A percentile compares a stretch with the other conserved stretches of the same genome.
These are phyloP conservation scores for Blastobasis adustella DNA, from an alignment of 2,888 invertebrate species.

Conservation along the genomic window DNA sequence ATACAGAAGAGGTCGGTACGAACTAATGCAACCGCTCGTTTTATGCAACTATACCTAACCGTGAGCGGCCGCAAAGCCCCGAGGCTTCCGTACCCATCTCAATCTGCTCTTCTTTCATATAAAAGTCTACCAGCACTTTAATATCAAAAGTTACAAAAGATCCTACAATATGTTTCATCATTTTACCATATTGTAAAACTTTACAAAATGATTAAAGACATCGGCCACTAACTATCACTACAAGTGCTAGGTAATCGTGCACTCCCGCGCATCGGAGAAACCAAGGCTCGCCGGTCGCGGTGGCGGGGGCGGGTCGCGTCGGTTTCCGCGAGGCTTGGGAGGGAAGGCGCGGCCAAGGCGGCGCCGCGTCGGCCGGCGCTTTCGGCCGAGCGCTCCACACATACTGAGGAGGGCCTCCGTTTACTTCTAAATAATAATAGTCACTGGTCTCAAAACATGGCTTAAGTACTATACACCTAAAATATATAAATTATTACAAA, in stretches of 20 bases:
- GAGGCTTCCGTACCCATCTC: slow-evolving; percentile 63
- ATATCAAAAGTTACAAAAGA: slow-evolving; percentile 73
- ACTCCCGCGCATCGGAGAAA: slow-evolving; percentile 59
- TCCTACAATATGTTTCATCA: slow-evolving; percentile 55
- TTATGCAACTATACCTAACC: slow-evolving; percentile 31
- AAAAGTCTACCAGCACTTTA: slow-evolving; percentile 66
- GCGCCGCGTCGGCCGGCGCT: slow-evolving; percentile 49
- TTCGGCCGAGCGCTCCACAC: slow-evolving; percentile 29
- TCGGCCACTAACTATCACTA: slow-evolving; percentile 48
- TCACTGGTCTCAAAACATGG: slow-evolving; percentile 75
- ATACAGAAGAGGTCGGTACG: slow-evolving; percentile 61
- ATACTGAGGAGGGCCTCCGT: slow-evolving; percentile 36
- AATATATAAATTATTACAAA: slow-evolving; percentile 76
- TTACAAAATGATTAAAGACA: slow-evolving; percentile 57
- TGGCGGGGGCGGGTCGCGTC: no score
- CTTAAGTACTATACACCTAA: slow-evolving; percentile 76
- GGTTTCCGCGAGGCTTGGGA: no score
- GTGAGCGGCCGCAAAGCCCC: slow-evolving; percentile 50
- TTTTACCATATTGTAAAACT: slow-evolving; percentile 57
- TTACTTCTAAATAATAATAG: slow-evolving; percentile 71
- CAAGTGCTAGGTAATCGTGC: slow-evolving; percentile 54
- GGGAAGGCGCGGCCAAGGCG: slow-evolving; percentile 52
- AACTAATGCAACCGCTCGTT: slow-evolving; percentile 57
- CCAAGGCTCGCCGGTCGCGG: slow-evolving; percentile 34
- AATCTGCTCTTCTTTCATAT: slow-evolving; percentile 44